A percentile compares a stretch with the other conserved stretches of the same genome.
phyloP scores from a whole-genome alignment of 1,140 invertebrate species.

The Eufriesea mexicana region DNA sequence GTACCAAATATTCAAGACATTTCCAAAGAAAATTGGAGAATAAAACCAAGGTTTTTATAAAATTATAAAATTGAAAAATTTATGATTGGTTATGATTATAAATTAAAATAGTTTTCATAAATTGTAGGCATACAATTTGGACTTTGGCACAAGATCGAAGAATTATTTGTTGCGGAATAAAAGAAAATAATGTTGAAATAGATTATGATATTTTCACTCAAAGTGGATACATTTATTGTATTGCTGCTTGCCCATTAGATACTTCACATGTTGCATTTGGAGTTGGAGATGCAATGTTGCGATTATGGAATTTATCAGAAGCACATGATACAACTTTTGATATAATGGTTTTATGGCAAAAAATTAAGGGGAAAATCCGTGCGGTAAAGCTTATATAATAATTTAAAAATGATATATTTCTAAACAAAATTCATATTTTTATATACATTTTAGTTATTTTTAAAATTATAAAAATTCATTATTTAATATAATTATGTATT shows the following conservation, averaged over 20 bases:
- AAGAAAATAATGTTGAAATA: constrained; percentile 73
- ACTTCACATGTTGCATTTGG: constrained; percentile 87
- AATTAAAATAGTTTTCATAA: constrained; percentile 2
- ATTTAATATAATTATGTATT: background rate
- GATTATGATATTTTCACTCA: constrained; percentile 84
- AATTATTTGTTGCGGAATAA: constrained; percentile 84
- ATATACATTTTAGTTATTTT: background rate
- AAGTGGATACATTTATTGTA: constrained; percentile 86
- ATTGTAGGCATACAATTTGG: constrained; percentile 80
- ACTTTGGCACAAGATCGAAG: constrained; percentile 85
- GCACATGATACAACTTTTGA: constrained; percentile 80
- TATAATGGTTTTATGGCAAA: constrained; percentile 85
- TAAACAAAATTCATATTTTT: background rate
- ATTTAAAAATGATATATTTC: background rate
- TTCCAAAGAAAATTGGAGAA: constrained; percentile 68
- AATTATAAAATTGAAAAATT: background rate
- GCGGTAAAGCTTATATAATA: constrained; percentile 79
- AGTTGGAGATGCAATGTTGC: constrained; percentile 87
- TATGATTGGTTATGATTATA: background rate
- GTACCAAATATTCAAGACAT: constrained; percentile 43
- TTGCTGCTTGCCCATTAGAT: constrained; percentile 87
- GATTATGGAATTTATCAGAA: constrained; percentile 87
- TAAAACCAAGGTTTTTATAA: constrained; percentile 12
- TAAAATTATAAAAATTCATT: background rate
- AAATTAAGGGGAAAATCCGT: constrained; percentile 88